Percentiles rank a stretch among this genome's conserved stretches.
Evolutionary conservation across 2,797 vertebrate genomes (phyloP).

Genomic region (Podarcis siculus): DNA sequence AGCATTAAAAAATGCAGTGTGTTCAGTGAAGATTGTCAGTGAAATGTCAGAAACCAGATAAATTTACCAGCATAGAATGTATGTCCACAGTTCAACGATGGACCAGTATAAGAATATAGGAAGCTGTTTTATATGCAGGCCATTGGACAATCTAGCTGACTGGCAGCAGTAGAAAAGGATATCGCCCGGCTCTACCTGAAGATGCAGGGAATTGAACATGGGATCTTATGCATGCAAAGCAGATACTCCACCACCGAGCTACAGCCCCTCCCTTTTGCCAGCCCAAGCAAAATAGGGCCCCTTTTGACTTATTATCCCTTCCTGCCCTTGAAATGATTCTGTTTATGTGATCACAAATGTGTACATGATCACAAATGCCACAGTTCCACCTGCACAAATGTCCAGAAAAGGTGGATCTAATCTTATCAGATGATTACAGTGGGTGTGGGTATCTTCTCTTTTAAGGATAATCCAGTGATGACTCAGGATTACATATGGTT

Average conservation of each 20-base stretch:
- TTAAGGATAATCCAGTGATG: neutral
- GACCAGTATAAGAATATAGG: no score
- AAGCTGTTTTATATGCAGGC: no score
- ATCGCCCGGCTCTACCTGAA: no score
- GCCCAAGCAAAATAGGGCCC: no score
- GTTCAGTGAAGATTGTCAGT: neutral
- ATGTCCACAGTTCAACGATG: neutral
- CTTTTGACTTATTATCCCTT: neutral
- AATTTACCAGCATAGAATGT: neutral
- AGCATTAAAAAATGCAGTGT: neutral
- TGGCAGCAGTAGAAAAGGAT: no score
- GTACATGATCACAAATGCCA: neutral
- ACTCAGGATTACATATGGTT: neutral
- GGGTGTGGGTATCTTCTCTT: neutral
- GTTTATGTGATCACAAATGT: neutral
- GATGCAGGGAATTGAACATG: no score
- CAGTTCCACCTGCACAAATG: neutral
- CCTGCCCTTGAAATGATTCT: neutral
- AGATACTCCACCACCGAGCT: no score
- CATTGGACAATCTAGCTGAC: no score
- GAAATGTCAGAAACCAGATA: neutral
- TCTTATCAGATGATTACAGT: neutral
- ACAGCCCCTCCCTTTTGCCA: no score
- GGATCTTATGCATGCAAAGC: no score
- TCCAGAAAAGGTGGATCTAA: neutral